Evolutionary conservation across 2,797 vertebrate genomes (phyloP).

Genomic region (Cossypha caffra): DNA sequence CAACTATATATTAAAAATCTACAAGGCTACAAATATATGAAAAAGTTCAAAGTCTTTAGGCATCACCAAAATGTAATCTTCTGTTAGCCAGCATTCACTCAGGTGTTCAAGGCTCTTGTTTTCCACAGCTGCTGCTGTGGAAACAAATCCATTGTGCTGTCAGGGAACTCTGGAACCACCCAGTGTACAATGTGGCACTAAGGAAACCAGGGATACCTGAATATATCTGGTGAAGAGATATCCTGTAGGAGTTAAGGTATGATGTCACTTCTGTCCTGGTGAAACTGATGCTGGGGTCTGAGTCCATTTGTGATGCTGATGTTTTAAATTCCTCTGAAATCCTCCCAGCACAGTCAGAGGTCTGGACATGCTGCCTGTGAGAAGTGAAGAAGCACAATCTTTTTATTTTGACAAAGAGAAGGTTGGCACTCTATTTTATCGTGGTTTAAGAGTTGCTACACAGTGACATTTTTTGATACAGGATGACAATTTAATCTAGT

Average conservation of each 20-base stretch:
- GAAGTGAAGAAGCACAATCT: background rate
- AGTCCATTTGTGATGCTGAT: background rate
- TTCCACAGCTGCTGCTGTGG: background rate
- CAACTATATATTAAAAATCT: background rate
- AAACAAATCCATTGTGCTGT: background rate
- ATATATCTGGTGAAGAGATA: background rate
- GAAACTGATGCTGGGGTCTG: background rate
- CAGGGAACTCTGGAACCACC: background rate
- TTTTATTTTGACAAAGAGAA: slow-evolving; percentile 8
- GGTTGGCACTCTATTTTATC: background rate
- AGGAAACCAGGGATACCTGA: background rate
- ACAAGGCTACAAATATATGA: background rate
- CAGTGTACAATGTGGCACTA: rapidly evolving
- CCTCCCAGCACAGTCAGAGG: background rate
- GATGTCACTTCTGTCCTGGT: background rate
- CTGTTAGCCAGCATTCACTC: background rate
- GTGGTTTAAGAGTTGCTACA: background rate
- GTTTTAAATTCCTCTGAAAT: background rate
- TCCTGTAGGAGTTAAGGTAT: background rate
- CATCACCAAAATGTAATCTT: background rate
- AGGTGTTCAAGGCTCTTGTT: background rate
- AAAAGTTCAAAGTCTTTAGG: background rate
- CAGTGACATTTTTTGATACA: slow-evolving; percentile 1
- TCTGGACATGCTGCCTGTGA: background rate
- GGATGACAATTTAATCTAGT: slow-evolving; percentile 41